A percentile compares a stretch with the other conserved stretches of the same genome.
Evolutionary conservation across 2,113 vertebrate species (phyloP).

Genomic region (Myrmecophaga tridactyla): DNA sequence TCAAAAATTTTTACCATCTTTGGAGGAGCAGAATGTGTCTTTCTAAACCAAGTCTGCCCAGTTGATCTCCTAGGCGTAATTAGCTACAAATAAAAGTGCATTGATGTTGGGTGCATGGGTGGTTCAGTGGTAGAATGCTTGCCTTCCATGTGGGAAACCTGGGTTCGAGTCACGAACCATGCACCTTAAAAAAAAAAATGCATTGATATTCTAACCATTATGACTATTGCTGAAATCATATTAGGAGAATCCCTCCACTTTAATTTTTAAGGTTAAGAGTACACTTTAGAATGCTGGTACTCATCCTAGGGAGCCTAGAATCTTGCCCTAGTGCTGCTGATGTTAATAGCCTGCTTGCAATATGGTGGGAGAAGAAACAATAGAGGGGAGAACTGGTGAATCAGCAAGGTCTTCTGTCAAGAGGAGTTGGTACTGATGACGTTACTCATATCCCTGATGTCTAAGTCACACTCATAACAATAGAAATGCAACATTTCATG

Average conservation of each 20-base stretch:
- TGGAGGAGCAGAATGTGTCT: not conserved
- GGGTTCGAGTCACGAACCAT: no score
- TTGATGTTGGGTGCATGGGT: no score
- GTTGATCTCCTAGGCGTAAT: not conserved
- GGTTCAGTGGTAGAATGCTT: no score
- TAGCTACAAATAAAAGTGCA: not conserved
- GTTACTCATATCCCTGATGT: not conserved
- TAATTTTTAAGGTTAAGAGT: not conserved
- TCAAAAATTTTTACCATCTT: not conserved
- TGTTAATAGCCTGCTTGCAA: not conserved
- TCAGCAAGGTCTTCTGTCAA: not conserved
- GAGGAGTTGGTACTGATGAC: not conserved
- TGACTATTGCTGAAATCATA: not conserved
- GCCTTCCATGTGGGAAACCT: no score
- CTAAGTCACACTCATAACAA: not conserved
- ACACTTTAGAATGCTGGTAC: not conserved
- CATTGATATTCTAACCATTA: not conserved
- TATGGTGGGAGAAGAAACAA: not conserved
- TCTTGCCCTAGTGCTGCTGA: not conserved
- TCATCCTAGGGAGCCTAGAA: not conserved
- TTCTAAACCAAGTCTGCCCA: not conserved
- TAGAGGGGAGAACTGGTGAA: rapidly evolving
- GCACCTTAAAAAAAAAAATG: no score
- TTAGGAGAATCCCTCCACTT: not conserved
- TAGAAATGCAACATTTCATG: not conserved